Percentiles rank a stretch among this genome's conserved stretches.
phyloP scores from a whole-genome alignment of 2,888 invertebrate genomes.

The Drosophila hawaiiensis region DNA sequence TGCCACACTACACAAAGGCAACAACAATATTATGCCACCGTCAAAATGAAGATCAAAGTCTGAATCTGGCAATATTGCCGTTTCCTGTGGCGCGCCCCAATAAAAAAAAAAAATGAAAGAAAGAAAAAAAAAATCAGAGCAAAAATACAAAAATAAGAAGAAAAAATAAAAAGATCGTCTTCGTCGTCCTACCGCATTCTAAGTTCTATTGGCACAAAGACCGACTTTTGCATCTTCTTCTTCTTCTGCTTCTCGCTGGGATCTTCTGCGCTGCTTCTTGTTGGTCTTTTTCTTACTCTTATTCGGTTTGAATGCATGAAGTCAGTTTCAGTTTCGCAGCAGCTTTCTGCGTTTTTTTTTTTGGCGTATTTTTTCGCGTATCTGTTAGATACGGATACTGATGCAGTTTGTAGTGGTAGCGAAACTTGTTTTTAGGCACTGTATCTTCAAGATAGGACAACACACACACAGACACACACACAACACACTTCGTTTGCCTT shows the following conservation, averaged over 20 bases:
- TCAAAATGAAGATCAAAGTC: conserved; percentile 31
- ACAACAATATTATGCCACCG: background rate
- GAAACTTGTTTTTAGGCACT: conserved; percentile 64
- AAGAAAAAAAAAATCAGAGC: conserved; percentile 37
- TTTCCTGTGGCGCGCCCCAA: conserved; percentile 62
- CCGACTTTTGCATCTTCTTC: conserved; percentile 76
- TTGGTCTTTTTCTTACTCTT: background rate
- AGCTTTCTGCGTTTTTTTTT: conserved; percentile 13
- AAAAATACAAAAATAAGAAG: conserved; percentile 25
- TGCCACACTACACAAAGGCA: background rate
- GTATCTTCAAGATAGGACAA: conserved; percentile 40
- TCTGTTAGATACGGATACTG: conserved; percentile 73
- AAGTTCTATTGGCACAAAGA: conserved; percentile 83
- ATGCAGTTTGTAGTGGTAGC: conserved; percentile 53
- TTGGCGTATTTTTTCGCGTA: conserved; percentile 43
- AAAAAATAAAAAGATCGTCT: conserved; percentile 4
- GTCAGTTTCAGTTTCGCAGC: conserved; percentile 6
- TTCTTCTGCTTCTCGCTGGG: conserved; percentile 33
- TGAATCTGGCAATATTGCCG: conserved; percentile 35
- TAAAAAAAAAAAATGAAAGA: conserved; percentile 3
- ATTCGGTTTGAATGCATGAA: conserved; percentile 40
- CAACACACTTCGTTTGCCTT: conserved; percentile 4
- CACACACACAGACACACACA: background rate
- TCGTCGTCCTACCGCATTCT: conserved; percentile 74
- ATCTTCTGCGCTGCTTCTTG: background rate